Conservation (phyloP, 2,888 invertebrate species). For the Anodontia alba region DNA sequence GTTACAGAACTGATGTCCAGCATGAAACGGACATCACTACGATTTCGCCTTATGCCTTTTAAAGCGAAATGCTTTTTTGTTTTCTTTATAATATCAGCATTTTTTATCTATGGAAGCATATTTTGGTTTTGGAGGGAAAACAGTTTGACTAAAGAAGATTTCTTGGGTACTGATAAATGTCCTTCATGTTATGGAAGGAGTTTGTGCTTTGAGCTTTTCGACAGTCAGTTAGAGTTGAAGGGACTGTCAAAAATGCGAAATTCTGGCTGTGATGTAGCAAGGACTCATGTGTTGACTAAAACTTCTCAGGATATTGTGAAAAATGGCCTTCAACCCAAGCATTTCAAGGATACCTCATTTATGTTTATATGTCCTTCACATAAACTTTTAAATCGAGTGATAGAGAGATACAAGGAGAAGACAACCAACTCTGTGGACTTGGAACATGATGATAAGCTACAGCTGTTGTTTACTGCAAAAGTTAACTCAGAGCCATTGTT, state of each 20-base stretch:
- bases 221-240: constrained; percentile 86
- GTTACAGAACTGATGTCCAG: constrained; percentile 42
- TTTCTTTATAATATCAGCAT: constrained; percentile 39
- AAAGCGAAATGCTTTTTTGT: constrained; percentile 56
- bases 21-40: constrained; percentile 37
- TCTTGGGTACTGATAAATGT: constrained; percentile 86
- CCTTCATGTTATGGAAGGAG: constrained; percentile 91
- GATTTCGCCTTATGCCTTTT: constrained; percentile 31
- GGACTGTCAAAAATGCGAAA: constrained; percentile 79
- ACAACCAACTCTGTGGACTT: constrained; percentile 32
- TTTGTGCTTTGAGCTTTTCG: constrained; percentile 88
- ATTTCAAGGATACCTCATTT: constrained; percentile 72
- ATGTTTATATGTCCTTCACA: constrained; percentile 84
- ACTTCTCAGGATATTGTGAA: constrained; percentile 65
- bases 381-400: constrained; percentile 80
- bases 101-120: constrained; percentile 63
- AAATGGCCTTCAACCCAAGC: constrained; percentile 67
- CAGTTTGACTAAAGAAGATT: constrained; percentile 71
- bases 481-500: constrained; percentile 92
- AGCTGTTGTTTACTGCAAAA: constrained; percentile 87
- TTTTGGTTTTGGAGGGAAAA: constrained; percentile 61
- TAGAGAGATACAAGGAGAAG: constrained; percentile 82
- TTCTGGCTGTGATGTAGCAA: constrained; percentile 85
- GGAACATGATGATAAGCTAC: constrained; percentile 68
- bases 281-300: constrained; percentile 82